phyloP scores from a whole-genome alignment of 2,888 invertebrate genomes.

The Euproctis similis region DNA sequence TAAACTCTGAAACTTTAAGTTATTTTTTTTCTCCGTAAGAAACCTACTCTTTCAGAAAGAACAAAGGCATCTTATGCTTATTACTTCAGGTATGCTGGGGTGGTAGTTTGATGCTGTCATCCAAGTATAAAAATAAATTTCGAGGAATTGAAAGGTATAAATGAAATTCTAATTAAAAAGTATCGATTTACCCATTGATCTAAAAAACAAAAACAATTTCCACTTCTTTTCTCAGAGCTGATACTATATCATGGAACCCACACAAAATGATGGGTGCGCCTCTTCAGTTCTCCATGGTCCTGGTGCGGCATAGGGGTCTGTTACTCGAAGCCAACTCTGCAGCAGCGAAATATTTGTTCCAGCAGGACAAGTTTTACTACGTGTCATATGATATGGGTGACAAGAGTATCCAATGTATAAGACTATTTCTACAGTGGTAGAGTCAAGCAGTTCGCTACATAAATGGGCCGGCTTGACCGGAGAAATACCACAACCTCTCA shows the following conservation, averaged over 20 bases:
- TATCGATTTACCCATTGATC: no score
- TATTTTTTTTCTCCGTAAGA: no score
- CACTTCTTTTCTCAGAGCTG: slow-evolving; percentile 70
- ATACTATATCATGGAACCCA: slow-evolving; percentile 90
- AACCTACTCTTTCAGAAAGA: no score
- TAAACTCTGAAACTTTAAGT: no score
- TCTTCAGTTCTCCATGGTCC: slow-evolving; percentile 83
- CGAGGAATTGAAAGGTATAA: slow-evolving; percentile 81
- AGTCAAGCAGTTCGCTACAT: no score
- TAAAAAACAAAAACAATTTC: no score
- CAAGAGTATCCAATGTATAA: slow-evolving; percentile 93
- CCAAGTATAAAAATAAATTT: slow-evolving; percentile 76
- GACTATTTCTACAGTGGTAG: no score
- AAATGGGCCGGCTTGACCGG: no score
- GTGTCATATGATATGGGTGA: slow-evolving; percentile 87
- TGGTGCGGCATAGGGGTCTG: slow-evolving; percentile 76
- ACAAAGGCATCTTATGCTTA: no score
- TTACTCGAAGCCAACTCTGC: slow-evolving; percentile 82
- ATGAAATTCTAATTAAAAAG: no score
- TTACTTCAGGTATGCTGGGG: slow-evolving; percentile 84
- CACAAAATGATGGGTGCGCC: slow-evolving; percentile 90
- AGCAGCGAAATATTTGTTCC: slow-evolving; percentile 85
- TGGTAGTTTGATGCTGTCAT: slow-evolving; percentile 82
- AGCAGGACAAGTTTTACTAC: slow-evolving; percentile 90
- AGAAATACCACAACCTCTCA: no score